Conservation (phyloP, 2,113 vertebrate species). For the Alouatta palliata region DNA sequence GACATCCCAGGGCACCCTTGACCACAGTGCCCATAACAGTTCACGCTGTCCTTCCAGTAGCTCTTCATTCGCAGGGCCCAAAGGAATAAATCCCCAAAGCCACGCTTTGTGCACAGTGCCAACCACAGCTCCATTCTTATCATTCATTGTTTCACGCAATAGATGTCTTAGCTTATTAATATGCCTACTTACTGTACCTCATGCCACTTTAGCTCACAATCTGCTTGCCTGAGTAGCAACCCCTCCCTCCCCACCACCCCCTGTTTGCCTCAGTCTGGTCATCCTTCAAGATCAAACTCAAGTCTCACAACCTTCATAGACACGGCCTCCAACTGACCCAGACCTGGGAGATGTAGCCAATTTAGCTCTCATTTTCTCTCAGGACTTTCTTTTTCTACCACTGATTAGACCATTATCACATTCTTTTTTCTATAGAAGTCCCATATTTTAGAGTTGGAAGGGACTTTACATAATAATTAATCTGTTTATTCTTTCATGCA, state of each 20-base stretch:
- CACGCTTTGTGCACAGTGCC: too few relatives aligned
- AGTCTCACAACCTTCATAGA: neutral
- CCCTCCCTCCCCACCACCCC: neutral
- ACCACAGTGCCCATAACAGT: neutral
- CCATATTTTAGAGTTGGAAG: slow-evolving; percentile 1
- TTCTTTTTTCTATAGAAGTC: neutral
- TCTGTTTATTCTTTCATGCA: neutral
- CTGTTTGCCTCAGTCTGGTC: neutral
- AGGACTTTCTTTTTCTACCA: neutral
- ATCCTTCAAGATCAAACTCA: neutral
- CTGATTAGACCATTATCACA: neutral
- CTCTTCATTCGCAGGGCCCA: neutral
- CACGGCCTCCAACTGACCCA: neutral
- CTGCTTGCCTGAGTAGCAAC: neutral
- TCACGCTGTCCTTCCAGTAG: neutral
- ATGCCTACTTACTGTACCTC: neutral
- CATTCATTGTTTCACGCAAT: neutral
- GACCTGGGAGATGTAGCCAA: too few relatives aligned
- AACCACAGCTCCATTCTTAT: too few relatives aligned
- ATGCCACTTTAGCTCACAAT: neutral
- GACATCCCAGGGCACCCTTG: neutral
- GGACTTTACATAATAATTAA: neutral
- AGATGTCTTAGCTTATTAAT: neutral
- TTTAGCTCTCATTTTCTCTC: neutral
- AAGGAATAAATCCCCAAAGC: too few relatives aligned